phyloP scores from a whole-genome alignment of 2,797 vertebrate genomes.

The Girardinus metallicus region DNA sequence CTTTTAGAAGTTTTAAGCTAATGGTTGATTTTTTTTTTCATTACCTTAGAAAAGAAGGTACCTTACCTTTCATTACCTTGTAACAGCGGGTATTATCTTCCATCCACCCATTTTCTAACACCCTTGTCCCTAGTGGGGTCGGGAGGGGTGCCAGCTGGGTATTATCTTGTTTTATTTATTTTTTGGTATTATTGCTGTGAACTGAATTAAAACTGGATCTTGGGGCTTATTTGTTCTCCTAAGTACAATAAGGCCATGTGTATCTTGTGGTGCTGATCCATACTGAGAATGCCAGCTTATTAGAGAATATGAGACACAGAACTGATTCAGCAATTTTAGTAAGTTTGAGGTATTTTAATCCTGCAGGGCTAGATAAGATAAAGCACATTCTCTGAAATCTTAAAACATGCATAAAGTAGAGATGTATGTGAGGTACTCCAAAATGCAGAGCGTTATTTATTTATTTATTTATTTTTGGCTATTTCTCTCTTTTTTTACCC shows the following conservation, averaged over 20 bases:
- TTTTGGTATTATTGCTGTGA: background rate
- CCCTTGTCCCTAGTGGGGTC: too few species aligned
- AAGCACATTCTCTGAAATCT: too few species aligned
- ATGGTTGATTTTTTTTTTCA: background rate
- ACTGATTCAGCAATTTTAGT: too few species aligned
- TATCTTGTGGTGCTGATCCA: background rate
- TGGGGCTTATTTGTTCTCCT: background rate
- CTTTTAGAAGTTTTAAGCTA: background rate
- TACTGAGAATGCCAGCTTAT: background rate
- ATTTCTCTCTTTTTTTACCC: constrained; percentile 53
- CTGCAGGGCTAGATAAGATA: too few species aligned
- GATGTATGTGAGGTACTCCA: background rate
- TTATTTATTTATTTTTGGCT: constrained; percentile 13
- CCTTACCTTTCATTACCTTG: too few species aligned
- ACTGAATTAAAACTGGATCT: background rate
- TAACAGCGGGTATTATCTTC: background rate
- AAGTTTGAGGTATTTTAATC: too few species aligned
- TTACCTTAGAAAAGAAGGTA: too few species aligned
- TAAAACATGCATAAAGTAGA: too few species aligned
- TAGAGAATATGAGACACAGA: too few species aligned
- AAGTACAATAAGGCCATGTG: background rate
- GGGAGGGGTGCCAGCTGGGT: too few species aligned
- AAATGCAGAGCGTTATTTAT: constrained; percentile 1
- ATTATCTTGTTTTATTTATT: background rate
- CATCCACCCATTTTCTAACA: too few species aligned